Percentiles rank a stretch among this genome's conserved stretches.
These are phyloP conservation scores for Microtus montanus DNA, from an alignment of 2,113 vertebrate genomes.

Conservation along the genomic window DNA sequence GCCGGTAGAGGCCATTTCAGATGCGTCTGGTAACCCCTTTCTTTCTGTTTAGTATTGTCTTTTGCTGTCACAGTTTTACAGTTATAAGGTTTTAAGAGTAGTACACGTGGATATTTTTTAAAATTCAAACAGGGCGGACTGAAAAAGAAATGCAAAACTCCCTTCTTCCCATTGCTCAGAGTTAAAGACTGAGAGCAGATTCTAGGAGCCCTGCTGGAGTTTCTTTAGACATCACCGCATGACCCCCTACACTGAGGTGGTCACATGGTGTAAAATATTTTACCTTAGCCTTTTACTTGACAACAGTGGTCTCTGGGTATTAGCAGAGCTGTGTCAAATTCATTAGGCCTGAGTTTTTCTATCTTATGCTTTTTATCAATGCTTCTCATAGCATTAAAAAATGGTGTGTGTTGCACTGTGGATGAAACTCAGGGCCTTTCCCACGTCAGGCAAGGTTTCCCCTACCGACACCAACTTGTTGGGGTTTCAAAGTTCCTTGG, in stretches of 20 bases:
- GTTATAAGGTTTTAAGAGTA: background rate
- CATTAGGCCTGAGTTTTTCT: background rate
- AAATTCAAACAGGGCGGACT: background rate
- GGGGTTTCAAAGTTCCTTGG: background rate
- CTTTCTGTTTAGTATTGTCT: background rate
- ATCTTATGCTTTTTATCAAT: conserved; percentile 6
- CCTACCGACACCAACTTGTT: background rate
- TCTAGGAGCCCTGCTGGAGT: background rate
- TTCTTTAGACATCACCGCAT: background rate
- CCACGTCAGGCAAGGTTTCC: background rate
- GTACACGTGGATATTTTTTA: background rate
- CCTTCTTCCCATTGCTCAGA: background rate
- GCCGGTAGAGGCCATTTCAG: background rate
- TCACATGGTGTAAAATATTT: background rate
- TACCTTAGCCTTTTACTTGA: background rate
- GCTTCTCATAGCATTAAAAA: background rate
- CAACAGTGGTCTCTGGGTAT: background rate
- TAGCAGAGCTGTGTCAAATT: background rate
- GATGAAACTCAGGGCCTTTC: background rate
- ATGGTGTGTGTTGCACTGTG: background rate
- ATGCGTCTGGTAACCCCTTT: background rate
- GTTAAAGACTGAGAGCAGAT: too few species aligned
- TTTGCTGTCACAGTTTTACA: background rate
- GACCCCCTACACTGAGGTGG: background rate
- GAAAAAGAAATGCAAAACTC: background rate